Conservation (phyloP, 2,888 invertebrate species). For the Melinopterus prodromus region DNA sequence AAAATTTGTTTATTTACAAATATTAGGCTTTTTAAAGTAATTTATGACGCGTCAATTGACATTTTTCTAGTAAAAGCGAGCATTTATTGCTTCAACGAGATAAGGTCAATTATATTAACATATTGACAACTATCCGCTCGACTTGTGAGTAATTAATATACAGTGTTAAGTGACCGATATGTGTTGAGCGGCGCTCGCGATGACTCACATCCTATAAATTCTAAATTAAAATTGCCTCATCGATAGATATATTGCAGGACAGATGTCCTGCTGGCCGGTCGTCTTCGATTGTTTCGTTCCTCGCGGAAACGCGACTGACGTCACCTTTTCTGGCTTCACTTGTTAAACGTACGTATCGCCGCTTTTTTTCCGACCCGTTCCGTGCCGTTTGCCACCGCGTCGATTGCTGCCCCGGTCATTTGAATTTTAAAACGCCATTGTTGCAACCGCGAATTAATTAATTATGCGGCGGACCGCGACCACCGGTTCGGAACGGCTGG, state of each 20-base stretch:
- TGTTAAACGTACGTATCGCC: neutral
- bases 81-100: constrained; percentile 4
- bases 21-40: neutral
- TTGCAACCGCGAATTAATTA: constrained; percentile 4
- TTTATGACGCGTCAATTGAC: neutral
- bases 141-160: constrained; percentile 20
- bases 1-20: neutral
- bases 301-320: neutral
- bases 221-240: constrained; percentile 14
- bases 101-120: constrained; percentile 37
- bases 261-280: constrained; percentile 9
- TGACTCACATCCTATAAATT: constrained; percentile 23
- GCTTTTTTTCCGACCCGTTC: neutral
- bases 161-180: constrained; percentile 21
- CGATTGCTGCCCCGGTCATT: constrained; percentile 4
- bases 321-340: neutral
- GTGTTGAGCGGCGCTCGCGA: neutral
- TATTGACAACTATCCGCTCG: constrained; percentile 28
- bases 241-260: constrained; percentile 15
- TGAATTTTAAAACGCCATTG: constrained; percentile 4
- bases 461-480: neutral
- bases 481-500: neutral
- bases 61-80: neutral
- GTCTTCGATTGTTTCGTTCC: neutral
- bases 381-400: neutral